phyloP scores from a whole-genome alignment of 2,888 invertebrate genomes.

The Serripes groenlandicus region DNA sequence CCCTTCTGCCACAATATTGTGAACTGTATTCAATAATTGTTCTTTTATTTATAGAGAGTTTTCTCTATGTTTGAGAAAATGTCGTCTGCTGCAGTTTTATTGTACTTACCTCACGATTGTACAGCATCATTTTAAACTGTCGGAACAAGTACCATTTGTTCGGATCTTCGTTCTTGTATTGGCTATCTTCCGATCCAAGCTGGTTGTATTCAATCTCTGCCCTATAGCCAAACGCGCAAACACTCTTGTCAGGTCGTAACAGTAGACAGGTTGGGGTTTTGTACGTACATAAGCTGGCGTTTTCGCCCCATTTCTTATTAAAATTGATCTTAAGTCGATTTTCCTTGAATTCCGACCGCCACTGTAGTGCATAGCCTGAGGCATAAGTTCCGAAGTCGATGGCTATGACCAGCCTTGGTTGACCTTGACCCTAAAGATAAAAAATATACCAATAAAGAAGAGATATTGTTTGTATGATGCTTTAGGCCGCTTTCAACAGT shows the following conservation, averaged over 20 bases:
- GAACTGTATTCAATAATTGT: too few species aligned
- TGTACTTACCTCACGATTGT: constrained; percentile 7
- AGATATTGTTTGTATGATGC: too few species aligned
- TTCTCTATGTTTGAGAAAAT: too few species aligned
- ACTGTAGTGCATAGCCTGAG: constrained; percentile 53
- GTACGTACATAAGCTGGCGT: constrained; percentile 34
- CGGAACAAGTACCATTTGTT: constrained; percentile 37
- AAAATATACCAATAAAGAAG: too few species aligned
- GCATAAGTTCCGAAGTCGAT: constrained; percentile 60
- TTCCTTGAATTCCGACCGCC: constrained; percentile 37
- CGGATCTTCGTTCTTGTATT: constrained; percentile 12
- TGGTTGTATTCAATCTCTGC: constrained; percentile 40
- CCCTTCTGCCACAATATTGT: background rate
- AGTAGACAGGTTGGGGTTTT: constrained; percentile 50
- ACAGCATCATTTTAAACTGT: constrained; percentile 39
- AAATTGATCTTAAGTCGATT: constrained; percentile 40
- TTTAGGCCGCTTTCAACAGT: too few species aligned
- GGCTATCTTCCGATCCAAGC: constrained; percentile 30
- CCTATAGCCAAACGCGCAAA: constrained; percentile 48
- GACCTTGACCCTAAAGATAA: constrained; percentile 20
- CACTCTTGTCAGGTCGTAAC: constrained; percentile 25
- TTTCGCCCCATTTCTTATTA: constrained; percentile 47
- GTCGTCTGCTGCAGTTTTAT: too few species aligned
- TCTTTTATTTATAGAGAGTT: too few species aligned
- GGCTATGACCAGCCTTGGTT: constrained; percentile 50